These are phyloP conservation scores for Harpalus rufipes DNA, from an alignment of 2,888 invertebrate genomes.

Conservation along the genomic window DNA sequence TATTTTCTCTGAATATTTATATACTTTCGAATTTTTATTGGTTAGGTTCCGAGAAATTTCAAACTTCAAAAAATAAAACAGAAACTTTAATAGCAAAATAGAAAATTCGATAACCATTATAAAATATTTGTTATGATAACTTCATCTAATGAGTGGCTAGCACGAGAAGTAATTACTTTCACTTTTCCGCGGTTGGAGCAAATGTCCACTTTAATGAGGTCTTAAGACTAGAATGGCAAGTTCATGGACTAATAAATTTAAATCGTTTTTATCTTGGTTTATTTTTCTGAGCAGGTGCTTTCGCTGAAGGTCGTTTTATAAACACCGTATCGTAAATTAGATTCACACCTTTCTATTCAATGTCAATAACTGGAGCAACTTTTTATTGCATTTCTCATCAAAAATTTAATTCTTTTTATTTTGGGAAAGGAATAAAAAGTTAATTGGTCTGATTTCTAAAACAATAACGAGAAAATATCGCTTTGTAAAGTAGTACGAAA, in stretches of 20 bases:
- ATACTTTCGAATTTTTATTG: not conserved
- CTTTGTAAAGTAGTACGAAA: not conserved
- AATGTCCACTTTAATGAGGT: conserved; percentile 51
- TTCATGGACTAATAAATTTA: conserved; percentile 58
- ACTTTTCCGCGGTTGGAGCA: conserved; percentile 15
- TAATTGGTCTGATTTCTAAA: conserved; percentile 12
- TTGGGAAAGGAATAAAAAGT: not conserved
- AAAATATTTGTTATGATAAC: not conserved
- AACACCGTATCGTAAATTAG: conserved; percentile 8
- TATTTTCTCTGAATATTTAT: not conserved
- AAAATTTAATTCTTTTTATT: conserved; percentile 10
- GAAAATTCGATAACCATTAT: no score
- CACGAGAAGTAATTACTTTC: conserved; percentile 44
- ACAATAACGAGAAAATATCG: not conserved
- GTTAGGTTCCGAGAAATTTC: not conserved
- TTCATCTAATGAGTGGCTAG: conserved; percentile 20
- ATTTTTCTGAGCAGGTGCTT: conserved; percentile 19
- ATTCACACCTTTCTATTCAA: conserved; percentile 49
- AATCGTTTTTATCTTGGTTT: conserved; percentile 1
- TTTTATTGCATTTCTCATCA: conserved; percentile 7
- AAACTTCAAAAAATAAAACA: not conserved
- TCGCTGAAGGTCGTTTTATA: conserved; percentile 27
- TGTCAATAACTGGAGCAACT: conserved; percentile 13
- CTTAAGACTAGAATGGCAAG: conserved; percentile 39
- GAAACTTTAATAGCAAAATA: not conserved